These are phyloP conservation scores for Scartelaos histophorus DNA, from an alignment of 2,113 vertebrate genomes.

Conservation along the genomic window DNA sequence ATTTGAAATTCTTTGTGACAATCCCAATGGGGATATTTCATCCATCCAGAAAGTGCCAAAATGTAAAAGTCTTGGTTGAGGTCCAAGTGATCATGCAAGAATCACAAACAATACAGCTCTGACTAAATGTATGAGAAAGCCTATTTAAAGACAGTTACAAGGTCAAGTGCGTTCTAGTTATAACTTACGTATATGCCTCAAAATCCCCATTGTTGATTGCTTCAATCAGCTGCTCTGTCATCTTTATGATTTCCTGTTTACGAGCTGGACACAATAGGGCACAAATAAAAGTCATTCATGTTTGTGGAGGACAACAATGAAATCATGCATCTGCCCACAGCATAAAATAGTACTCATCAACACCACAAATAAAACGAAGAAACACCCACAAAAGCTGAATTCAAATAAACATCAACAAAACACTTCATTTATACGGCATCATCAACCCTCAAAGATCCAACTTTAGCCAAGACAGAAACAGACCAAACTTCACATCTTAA, in stretches of 20 bases:
- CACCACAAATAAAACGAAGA: not conserved
- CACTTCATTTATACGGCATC: not conserved
- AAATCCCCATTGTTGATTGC: constrained; percentile 99
- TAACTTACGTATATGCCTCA: constrained; percentile 96
- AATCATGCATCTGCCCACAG: not conserved
- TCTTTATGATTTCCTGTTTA: constrained; percentile 99
- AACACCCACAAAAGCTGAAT: not conserved
- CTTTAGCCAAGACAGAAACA: not conserved
- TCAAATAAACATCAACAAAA: not conserved
- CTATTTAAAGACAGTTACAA: not conserved
- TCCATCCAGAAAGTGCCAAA: too few relatives aligned
- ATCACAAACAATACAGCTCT: not conserved
- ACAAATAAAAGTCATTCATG: not conserved
- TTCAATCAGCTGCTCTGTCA: constrained; percentile 98
- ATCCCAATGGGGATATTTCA: too few relatives aligned
- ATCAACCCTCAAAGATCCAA: not conserved
- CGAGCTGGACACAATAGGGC: constrained; percentile 78
- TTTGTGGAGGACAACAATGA: not conserved
- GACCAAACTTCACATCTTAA: not conserved
- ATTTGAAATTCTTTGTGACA: too few relatives aligned
- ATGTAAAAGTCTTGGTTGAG: too few relatives aligned
- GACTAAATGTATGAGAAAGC: not conserved
- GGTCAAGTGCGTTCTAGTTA: not conserved
- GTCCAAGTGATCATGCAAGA: too few relatives aligned
- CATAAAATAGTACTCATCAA: not conserved